phyloP scores from a whole-genome alignment of 2,888 invertebrate genomes.

The Acrocyrtus sp. region DNA sequence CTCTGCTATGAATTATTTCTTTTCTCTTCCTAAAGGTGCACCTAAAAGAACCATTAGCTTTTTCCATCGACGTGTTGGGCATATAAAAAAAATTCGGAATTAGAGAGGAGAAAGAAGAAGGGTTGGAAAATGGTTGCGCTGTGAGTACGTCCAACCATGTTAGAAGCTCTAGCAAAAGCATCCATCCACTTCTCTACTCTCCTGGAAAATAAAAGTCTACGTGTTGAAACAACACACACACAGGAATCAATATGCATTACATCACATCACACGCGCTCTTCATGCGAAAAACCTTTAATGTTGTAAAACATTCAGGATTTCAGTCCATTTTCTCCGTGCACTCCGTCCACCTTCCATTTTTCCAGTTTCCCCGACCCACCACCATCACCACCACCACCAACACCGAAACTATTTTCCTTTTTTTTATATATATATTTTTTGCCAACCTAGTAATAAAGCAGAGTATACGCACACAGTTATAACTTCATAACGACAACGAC shows the following conservation, averaged over 20 bases:
- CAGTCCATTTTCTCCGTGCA: neutral
- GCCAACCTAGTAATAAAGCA: too few species aligned
- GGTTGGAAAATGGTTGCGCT: constrained; percentile 15
- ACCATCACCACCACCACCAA: too few species aligned
- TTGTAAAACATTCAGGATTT: constrained; percentile 6
- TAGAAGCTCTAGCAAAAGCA: too few species aligned
- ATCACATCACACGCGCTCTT: constrained; percentile 54
- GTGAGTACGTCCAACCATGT: too few species aligned
- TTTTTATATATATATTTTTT: too few species aligned
- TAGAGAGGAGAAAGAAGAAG: constrained; percentile 13
- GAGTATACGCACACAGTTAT: too few species aligned
- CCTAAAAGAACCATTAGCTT: constrained; percentile 18
- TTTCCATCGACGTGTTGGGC: constrained; percentile 54
- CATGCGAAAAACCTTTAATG: constrained; percentile 48
- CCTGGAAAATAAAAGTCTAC: too few species aligned
- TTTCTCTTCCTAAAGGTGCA: neutral
- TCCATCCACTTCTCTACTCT: neutral
- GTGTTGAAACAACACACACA: constrained; percentile 22
- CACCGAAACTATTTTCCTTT: neutral
- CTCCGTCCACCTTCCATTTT: neutral
- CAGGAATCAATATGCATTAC: constrained; percentile 62
- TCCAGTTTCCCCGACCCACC: neutral
- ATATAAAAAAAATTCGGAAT: constrained; percentile 49
- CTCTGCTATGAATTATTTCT: neutral
- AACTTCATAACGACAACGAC: too few species aligned